Conservation (phyloP, 2,113 vertebrate genomes). For the Labeo catla region DNA sequence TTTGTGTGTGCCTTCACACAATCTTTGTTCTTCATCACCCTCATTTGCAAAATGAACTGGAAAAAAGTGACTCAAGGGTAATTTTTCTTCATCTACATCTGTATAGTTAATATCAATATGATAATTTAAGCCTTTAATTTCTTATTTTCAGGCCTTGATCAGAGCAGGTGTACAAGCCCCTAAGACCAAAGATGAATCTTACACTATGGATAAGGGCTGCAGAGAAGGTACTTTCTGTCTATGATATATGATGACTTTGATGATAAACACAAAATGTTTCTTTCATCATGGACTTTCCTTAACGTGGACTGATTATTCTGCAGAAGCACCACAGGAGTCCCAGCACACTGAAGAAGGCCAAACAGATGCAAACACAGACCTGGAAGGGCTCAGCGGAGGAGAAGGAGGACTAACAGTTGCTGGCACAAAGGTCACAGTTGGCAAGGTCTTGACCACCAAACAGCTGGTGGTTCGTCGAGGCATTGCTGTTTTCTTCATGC, state of each 20-base stretch:
- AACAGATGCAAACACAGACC: neutral
- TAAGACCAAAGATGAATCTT: slow-evolving; percentile 43
- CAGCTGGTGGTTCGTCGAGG: slow-evolving; percentile 71
- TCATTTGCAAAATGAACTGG: slow-evolving; percentile 82
- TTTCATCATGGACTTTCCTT: neutral
- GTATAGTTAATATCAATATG: neutral
- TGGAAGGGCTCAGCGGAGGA: slow-evolving; percentile 34
- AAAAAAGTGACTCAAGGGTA: slow-evolving; percentile 75
- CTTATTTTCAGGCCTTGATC: slow-evolving; percentile 40
- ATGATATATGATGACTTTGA: neutral
- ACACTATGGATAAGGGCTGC: slow-evolving; percentile 12
- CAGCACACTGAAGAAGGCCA: slow-evolving; percentile 12
- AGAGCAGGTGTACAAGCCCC: slow-evolving; percentile 43
- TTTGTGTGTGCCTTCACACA: slow-evolving; percentile 74
- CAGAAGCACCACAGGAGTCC: neutral
- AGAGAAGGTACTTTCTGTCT: slow-evolving; percentile 39
- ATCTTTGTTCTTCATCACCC: slow-evolving; percentile 73
- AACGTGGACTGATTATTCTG: neutral
- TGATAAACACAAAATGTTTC: neutral
- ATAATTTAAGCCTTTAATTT: neutral
- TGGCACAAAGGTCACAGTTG: slow-evolving; percentile 47
- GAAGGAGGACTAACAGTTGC: slow-evolving; percentile 21
- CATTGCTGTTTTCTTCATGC: slow-evolving; percentile 65
- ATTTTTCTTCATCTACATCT: neutral
- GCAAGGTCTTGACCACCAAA: slow-evolving; percentile 57